Evolutionary conservation across 2,888 invertebrate genomes (phyloP).

Genomic region (Scrobipalpa atriplicella): DNA sequence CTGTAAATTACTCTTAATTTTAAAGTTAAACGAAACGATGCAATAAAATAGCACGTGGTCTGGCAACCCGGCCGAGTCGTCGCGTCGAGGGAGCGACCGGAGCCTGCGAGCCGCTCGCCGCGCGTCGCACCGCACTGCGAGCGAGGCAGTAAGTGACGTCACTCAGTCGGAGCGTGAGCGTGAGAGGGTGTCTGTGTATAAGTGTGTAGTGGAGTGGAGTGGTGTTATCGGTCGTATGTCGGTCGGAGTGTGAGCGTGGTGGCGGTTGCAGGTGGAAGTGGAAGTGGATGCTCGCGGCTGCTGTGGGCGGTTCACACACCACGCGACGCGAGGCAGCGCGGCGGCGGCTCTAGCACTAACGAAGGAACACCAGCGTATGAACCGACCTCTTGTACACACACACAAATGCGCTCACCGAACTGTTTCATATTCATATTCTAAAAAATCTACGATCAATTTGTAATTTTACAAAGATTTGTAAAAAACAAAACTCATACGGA

Average conservation of each 20-base stretch:
- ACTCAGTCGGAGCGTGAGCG: not conserved
- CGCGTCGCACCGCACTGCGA: not conserved
- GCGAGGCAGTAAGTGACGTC: not conserved
- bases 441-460: not conserved
- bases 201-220: not conserved
- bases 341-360: not conserved
- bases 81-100: not conserved
- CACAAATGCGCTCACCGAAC: conserved; percentile 9
- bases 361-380: conserved; percentile 6
- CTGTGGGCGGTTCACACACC: not conserved
- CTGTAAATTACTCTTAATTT: no score
- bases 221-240: not conserved
- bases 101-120: not conserved
- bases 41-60: no score
- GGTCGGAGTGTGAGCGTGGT: not conserved
- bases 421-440: not conserved
- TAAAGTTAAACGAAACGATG: no score
- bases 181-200: not conserved
- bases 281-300: no score
- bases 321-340: not conserved
- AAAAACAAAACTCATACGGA: no score
- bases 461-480: no score
- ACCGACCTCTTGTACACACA: conserved; percentile 7
- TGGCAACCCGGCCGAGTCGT: not conserved
- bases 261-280: not conserved